Conservation (phyloP, 2,797 vertebrate species). For the Tympanoctomys barrerae region DNA sequence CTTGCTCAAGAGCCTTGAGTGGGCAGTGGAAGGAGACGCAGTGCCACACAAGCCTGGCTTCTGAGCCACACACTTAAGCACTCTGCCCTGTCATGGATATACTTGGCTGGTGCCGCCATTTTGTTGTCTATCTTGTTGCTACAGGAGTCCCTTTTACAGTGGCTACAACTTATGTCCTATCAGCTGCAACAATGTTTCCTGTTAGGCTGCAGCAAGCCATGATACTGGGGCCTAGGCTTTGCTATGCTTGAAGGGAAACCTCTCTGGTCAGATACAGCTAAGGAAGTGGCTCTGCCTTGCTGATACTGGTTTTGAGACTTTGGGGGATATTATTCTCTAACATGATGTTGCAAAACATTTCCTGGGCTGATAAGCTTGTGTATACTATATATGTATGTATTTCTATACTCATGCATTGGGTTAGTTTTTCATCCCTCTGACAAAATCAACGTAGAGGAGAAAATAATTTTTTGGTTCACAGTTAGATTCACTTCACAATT, state of each 20-base stretch:
- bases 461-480: neutral
- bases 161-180: neutral
- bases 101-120: neutral
- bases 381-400: neutral
- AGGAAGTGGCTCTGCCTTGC: constrained; percentile 54
- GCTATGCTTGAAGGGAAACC: constrained; percentile 74
- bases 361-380: neutral
- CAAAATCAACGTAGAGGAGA: neutral
- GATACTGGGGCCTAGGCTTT: neutral
- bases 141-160: neutral
- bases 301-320: constrained; percentile 79
- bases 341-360: constrained; percentile 20
- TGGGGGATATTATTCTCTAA: constrained; percentile 23
- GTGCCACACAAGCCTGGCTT: neutral
- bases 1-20: neutral
- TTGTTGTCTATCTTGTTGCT: neutral
- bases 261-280: constrained; percentile 50
- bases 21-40: neutral
- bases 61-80: neutral
- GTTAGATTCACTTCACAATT: neutral
- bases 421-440: neutral
- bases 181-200: constrained; percentile 73
- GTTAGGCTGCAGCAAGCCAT: neutral
- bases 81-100: neutral
- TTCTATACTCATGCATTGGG: neutral